phyloP scores from a whole-genome alignment of 2,113 vertebrate genomes.

The Hylia prasina region DNA sequence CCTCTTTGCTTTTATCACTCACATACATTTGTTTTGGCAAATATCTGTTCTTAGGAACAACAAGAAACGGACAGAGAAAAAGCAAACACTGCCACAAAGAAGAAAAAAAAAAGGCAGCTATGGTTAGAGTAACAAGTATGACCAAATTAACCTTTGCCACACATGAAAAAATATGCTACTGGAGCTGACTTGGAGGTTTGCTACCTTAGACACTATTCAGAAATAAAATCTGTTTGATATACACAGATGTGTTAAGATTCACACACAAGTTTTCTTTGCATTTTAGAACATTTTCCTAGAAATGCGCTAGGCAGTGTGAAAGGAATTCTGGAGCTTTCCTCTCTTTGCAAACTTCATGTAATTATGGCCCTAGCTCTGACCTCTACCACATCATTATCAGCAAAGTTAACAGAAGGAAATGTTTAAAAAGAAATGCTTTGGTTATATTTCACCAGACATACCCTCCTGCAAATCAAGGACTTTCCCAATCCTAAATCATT shows the following conservation, averaged over 20 bases:
- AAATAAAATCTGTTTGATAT: background rate
- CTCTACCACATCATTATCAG: background rate
- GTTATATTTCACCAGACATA: background rate
- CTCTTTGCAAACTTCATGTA: background rate
- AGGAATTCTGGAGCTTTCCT: background rate
- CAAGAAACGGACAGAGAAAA: constrained; percentile 65
- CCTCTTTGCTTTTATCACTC: constrained; percentile 76
- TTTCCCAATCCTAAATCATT: background rate
- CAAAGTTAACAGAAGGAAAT: background rate
- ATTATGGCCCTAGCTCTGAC: background rate
- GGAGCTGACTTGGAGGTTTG: background rate
- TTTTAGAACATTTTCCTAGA: background rate
- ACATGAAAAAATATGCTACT: constrained; percentile 25
- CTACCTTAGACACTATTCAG: background rate
- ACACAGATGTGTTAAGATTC: background rate
- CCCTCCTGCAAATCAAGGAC: background rate
- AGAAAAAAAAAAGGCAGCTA: background rate
- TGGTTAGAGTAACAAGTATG: constrained; percentile 31
- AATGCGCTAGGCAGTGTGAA: background rate
- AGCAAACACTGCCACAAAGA: constrained; percentile 21
- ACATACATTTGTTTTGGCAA: constrained; percentile 77
- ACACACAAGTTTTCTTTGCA: background rate
- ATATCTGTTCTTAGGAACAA: constrained; percentile 71
- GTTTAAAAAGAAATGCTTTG: background rate
- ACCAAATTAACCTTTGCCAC: constrained; percentile 36